phyloP scores from a whole-genome alignment of 2,113 vertebrate genomes.

The Emydura subglobosa region DNA sequence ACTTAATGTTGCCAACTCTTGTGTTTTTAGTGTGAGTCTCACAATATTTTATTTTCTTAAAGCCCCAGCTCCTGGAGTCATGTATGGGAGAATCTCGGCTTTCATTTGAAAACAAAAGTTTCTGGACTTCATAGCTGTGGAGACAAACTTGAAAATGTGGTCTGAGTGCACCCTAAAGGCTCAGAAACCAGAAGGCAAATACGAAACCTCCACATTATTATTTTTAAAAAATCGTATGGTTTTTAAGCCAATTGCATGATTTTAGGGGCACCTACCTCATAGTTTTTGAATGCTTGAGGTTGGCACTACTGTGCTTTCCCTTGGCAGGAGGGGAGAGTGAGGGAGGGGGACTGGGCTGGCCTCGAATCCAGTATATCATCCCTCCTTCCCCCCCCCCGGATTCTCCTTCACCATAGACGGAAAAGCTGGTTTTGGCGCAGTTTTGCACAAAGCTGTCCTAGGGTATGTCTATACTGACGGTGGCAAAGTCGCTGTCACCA shows the following conservation, averaged over 20 bases:
- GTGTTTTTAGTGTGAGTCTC: neutral
- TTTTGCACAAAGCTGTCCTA: neutral
- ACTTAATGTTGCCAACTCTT: neutral
- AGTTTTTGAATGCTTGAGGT: neutral
- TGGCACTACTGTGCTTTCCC: neutral
- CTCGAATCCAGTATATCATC: neutral
- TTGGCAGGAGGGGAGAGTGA: too few relatives aligned
- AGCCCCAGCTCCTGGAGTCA: neutral
- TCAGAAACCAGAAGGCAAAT: neutral
- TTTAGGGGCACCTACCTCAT: slow-evolving; percentile 17
- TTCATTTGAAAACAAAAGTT: neutral
- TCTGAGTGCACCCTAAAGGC: neutral
- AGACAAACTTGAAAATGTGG: neutral
- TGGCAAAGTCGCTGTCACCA: too few relatives aligned
- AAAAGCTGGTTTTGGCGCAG: neutral
- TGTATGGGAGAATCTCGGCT: neutral
- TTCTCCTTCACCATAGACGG: neutral
- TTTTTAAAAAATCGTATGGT: neutral
- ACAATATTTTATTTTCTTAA: neutral
- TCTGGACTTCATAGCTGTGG: neutral
- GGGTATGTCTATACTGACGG: too few relatives aligned
- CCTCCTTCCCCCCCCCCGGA: too few relatives aligned
- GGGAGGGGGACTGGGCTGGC: neutral
- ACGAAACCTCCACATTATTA: neutral
- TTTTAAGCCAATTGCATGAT: slow-evolving; percentile 36